Evolutionary conservation across 2,888 invertebrate species (phyloP).

Genomic region (Drosophila quinaria): DNA sequence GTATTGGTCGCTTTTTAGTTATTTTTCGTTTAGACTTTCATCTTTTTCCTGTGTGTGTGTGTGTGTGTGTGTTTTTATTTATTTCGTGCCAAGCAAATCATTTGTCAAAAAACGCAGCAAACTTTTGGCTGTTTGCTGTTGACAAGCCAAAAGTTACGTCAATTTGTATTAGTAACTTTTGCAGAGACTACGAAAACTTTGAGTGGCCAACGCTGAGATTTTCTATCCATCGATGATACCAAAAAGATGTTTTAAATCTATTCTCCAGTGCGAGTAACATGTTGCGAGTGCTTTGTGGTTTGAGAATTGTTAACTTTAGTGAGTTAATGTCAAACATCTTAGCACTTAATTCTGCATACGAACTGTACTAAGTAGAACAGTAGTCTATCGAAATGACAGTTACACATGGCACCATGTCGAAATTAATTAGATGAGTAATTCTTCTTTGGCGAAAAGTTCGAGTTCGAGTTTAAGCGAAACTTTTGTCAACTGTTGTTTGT

Average conservation of each 20-base stretch:
- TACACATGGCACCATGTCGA: slow-evolving; percentile 39
- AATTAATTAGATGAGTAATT: slow-evolving; percentile 62
- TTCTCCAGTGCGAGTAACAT: slow-evolving; percentile 17
- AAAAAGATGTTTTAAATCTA: slow-evolving; percentile 37
- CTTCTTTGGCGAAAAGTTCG: slow-evolving; percentile 27
- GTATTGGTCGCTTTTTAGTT: slow-evolving; percentile 60
- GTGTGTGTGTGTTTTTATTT: slow-evolving; percentile 51
- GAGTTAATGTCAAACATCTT: slow-evolving; percentile 5
- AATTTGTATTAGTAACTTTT: slow-evolving; percentile 77
- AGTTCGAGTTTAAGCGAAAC: slow-evolving; percentile 30
- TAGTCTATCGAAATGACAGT: slow-evolving; percentile 41
- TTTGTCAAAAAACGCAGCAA: slow-evolving; percentile 76
- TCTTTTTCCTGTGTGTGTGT: background rate
- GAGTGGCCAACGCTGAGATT: slow-evolving; percentile 48
- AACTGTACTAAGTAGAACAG: slow-evolving; percentile 2
- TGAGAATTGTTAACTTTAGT: background rate
- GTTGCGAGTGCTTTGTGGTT: slow-evolving; percentile 5
- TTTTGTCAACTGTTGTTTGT: slow-evolving; percentile 71
- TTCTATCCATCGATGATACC: slow-evolving; percentile 34
- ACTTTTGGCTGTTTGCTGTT: slow-evolving; percentile 75
- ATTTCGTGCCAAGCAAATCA: slow-evolving; percentile 70
- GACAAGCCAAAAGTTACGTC: slow-evolving; percentile 77
- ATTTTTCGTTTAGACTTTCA: slow-evolving; percentile 47
- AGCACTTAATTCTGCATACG: slow-evolving; percentile 3
- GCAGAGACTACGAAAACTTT: slow-evolving; percentile 52